These are phyloP conservation scores for Ectropis grisescens DNA, from an alignment of 1,140 invertebrate species.

Conservation along the genomic window DNA sequence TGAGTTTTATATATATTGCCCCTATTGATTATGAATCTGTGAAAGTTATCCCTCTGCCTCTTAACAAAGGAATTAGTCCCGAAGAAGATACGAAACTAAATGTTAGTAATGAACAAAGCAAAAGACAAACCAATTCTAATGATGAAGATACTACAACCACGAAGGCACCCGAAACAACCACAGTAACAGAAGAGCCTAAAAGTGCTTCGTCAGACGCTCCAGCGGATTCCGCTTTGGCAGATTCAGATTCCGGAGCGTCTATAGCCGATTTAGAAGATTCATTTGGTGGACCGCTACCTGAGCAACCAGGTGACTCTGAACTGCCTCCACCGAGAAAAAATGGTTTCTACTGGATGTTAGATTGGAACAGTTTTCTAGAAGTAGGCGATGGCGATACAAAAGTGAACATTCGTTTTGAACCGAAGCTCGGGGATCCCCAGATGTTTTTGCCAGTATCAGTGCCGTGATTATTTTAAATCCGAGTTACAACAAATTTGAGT, in stretches of 20 bases:
- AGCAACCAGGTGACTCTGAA: constrained; percentile 69
- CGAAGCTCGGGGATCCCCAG: constrained; percentile 82
- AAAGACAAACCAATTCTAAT: constrained; percentile 54
- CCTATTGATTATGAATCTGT: constrained; percentile 55
- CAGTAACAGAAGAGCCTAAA: constrained; percentile 19
- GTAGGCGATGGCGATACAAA: constrained; percentile 83
- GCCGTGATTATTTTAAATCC: constrained; percentile 47
- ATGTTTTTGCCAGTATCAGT: constrained; percentile 80
- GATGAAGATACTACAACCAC: constrained; percentile 17
- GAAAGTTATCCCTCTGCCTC: constrained; percentile 58
- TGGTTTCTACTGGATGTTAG: constrained; percentile 85
- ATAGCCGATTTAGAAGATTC: constrained; percentile 81
- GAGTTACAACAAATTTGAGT: constrained; percentile 17
- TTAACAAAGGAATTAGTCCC: constrained; percentile 41
- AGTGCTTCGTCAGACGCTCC: constrained; percentile 11
- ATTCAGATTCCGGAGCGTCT: constrained; percentile 53
- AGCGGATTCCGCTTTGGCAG: constrained; percentile 37
- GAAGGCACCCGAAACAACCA: constrained; percentile 8
- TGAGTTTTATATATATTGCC: no score
- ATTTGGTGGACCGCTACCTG: constrained; percentile 76
- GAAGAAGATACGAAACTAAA: constrained; percentile 34
- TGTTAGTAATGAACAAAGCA: constrained; percentile 49
- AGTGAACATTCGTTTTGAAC: constrained; percentile 82
- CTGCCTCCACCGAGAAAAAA: constrained; percentile 76
- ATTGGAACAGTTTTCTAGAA: constrained; percentile 88